Evolutionary conservation across 2,888 invertebrate species (phyloP).

Genomic region (Caradrina kadenii): DNA sequence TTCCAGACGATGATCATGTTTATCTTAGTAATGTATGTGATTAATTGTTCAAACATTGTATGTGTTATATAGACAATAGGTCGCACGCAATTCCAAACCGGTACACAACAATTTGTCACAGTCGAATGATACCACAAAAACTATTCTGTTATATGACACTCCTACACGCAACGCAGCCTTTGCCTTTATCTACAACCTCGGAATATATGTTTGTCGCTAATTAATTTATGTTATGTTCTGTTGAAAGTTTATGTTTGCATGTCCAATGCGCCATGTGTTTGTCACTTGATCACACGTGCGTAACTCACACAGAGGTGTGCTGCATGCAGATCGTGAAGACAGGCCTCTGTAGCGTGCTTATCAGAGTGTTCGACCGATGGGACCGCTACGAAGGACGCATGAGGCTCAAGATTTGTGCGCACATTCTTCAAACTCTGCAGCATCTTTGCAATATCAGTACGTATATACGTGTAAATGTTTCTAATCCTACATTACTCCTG

Average conservation of each 20-base stretch:
- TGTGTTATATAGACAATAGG: constrained; percentile 32
- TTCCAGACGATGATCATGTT: constrained; percentile 13
- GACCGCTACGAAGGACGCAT: constrained; percentile 92
- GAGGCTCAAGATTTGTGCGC: constrained; percentile 91
- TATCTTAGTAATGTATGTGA: constrained; percentile 40
- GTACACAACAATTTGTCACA: constrained; percentile 58
- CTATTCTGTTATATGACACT: constrained; percentile 32
- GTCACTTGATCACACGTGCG: constrained; percentile 80
- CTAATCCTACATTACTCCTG: constrained; percentile 13
- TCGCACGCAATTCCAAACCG: constrained; percentile 33
- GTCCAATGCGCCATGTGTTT: constrained; percentile 71
- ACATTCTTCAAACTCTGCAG: constrained; percentile 91
- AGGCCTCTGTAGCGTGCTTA: constrained; percentile 89
- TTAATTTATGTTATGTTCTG: constrained; percentile 64
- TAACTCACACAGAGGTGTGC: constrained; percentile 91
- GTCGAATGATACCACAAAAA: constrained; percentile 53
- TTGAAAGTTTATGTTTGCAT: constrained; percentile 69
- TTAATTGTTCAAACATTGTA: constrained; percentile 37
- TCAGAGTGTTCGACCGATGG: constrained; percentile 92
- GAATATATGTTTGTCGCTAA: constrained; percentile 52
- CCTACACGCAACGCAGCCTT: constrained; percentile 50
- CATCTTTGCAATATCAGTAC: constrained; percentile 91
- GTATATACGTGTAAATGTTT: constrained; percentile 70
- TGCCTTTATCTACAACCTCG: constrained; percentile 29
- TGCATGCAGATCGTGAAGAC: constrained; percentile 92